Evolutionary conservation across 2,113 vertebrate species (phyloP).

Genomic region (Trachemys scripta): DNA sequence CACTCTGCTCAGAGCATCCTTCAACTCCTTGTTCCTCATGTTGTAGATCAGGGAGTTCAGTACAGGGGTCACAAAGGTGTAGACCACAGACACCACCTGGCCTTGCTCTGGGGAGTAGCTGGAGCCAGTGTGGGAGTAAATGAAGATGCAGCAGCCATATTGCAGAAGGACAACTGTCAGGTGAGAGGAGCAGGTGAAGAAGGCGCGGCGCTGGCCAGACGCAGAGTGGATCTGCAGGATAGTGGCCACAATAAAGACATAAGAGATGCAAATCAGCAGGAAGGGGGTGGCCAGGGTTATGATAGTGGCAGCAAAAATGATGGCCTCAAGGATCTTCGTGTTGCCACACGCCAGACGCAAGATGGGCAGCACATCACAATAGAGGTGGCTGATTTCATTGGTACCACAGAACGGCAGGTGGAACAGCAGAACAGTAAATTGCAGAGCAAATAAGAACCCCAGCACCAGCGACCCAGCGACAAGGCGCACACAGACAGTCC

Average conservation of each 20-base stretch:
- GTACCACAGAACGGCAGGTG: too few relatives aligned
- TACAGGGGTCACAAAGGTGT: constrained; percentile 7
- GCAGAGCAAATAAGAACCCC: too few relatives aligned
- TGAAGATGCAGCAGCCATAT: constrained; percentile 42
- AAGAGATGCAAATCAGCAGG: constrained; percentile 49
- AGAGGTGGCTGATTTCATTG: constrained; percentile 27
- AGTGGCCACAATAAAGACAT: background rate
- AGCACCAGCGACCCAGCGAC: too few relatives aligned
- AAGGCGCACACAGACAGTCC: too few relatives aligned
- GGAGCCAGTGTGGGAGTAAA: constrained; percentile 48
- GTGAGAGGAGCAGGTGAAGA: constrained; percentile 16
- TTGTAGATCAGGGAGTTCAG: constrained; percentile 20
- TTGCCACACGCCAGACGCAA: constrained; percentile 29
- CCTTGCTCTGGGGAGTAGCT: constrained; percentile 8
- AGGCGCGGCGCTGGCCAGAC: background rate
- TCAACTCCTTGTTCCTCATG: background rate
- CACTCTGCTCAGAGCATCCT: background rate
- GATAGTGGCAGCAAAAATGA: constrained; percentile 16
- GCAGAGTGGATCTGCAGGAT: background rate
- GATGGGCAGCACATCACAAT: constrained; percentile 14
- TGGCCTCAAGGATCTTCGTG: constrained; percentile 28
- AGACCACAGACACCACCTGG: constrained; percentile 39
- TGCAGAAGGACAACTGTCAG: constrained; percentile 39
- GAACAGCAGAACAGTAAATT: too few relatives aligned
- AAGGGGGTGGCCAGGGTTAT: constrained; percentile 49